Percentiles rank a stretch among this genome's conserved stretches.
These are phyloP conservation scores for Cephus sareptanus DNA, from an alignment of 2,888 invertebrate genomes.

Conservation along the genomic window DNA sequence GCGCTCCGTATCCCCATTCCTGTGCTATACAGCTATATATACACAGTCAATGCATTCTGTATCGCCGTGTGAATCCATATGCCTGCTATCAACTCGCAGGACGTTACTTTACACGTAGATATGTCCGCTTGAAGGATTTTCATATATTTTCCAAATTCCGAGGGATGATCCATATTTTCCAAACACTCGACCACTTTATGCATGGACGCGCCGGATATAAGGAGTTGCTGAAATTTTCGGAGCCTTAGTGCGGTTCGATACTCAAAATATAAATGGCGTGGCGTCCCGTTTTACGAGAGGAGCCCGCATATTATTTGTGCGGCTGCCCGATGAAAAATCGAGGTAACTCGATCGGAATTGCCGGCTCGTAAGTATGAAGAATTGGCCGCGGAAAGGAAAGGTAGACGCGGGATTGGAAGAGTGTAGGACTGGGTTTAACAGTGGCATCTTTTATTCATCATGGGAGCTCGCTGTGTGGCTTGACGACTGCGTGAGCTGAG, in stretches of 20 bases:
- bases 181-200: background rate
- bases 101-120: background rate
- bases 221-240: background rate
- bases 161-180: background rate
- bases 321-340: constrained; percentile 11
- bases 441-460: constrained; percentile 60
- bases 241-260: background rate
- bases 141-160: background rate
- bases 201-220: background rate
- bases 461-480: constrained; percentile 48
- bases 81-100: background rate
- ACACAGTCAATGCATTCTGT: background rate
- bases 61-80: background rate
- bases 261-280: background rate
- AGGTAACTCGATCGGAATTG: constrained; percentile 23
- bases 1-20: background rate
- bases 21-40: background rate
- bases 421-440: constrained; percentile 48
- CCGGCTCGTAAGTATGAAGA: constrained; percentile 36
- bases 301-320: background rate
- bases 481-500: constrained; percentile 58
- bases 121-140: background rate
- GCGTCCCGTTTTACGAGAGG: background rate
- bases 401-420: constrained; percentile 37
- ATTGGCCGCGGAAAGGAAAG: constrained; percentile 26